Evolutionary conservation across 2,797 vertebrate genomes (phyloP), one percentile per base, ranked within the genome.

Genomic region (Hemibagrus guttatus): DNA sequence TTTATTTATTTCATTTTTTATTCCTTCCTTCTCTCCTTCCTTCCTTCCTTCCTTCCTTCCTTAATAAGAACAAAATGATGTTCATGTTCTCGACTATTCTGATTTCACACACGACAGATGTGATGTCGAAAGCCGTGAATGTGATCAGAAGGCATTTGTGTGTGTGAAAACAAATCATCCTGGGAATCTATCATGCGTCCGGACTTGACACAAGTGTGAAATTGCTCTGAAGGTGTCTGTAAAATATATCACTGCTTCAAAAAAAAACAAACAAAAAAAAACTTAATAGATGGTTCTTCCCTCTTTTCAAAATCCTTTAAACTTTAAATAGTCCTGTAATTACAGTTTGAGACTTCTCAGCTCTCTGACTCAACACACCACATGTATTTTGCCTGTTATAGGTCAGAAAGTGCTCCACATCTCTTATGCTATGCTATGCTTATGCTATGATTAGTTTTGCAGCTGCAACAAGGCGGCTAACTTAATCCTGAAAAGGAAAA

Each of bases 141-240:
- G 46, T 16, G 63, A 68, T 83, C 28, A 54, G 46, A 56, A 56
- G 63, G 63, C 52, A 31, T 54, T 14, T 26, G 63, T 54, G 46
- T 26, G 63, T 68, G 46, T 54, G 28, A 68, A 68, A 54, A 54
- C 81, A 49, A 49, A 31, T 83, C 63, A 14, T 49, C 63, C 81
- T 14, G 63, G n/a, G 28, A 68, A 83, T 54, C 19, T 17, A 52
- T 82, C 63, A 82, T 23, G n/a, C 31, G 63, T 52, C 42, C 8
- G 6, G 42, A 68, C 81, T 68, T 68, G 59, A 82, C 42, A 54
- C 63, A 66, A 68, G 46, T 54, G 63, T 54, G 81, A 82, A 52
- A 54, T 52, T 54, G n/a, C 42, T 19, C 46, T 14, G 61, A 82
- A 82, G 42, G 61, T 66, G 81, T 68, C 63, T 54, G 26, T 68